phyloP scores from a whole-genome alignment of 2,113 vertebrate genomes.

The Ranitomeya variabilis region DNA sequence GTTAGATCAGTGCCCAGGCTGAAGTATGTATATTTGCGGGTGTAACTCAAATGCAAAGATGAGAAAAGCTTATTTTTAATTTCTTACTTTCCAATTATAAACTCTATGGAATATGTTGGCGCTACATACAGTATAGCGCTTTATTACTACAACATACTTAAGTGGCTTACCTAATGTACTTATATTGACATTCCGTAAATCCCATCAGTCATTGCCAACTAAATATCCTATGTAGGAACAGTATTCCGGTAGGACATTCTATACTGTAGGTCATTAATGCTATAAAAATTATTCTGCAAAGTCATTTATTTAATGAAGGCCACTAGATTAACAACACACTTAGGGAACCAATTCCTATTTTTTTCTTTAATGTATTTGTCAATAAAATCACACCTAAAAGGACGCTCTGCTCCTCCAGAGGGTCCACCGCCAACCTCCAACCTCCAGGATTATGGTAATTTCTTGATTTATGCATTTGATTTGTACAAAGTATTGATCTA shows the following conservation, averaged over 20 bases:
- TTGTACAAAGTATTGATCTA: background rate
- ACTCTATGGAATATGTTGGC: too few relatives aligned
- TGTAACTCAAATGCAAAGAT: too few relatives aligned
- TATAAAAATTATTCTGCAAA: background rate
- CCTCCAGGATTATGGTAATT: background rate
- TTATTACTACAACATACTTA: too few relatives aligned
- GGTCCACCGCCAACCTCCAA: background rate
- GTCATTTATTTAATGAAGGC: background rate
- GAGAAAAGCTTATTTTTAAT: too few relatives aligned
- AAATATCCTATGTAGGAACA: background rate
- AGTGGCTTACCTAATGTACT: too few relatives aligned
- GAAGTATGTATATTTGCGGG: too few relatives aligned
- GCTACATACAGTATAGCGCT: too few relatives aligned
- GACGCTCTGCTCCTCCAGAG: background rate
- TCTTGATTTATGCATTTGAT: background rate
- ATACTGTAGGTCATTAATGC: background rate
- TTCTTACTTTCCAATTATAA: too few relatives aligned
- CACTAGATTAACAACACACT: background rate
- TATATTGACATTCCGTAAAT: too few relatives aligned
- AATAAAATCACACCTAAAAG: background rate
- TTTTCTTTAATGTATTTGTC: background rate
- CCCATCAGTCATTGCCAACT: background rate
- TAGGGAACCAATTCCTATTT: background rate
- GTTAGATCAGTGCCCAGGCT: too few relatives aligned
- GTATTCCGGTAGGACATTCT: background rate